These are phyloP conservation scores for Trididemnum miniatum DNA, from an alignment of 23 tunicate genomes.

Conservation along the genomic window DNA sequence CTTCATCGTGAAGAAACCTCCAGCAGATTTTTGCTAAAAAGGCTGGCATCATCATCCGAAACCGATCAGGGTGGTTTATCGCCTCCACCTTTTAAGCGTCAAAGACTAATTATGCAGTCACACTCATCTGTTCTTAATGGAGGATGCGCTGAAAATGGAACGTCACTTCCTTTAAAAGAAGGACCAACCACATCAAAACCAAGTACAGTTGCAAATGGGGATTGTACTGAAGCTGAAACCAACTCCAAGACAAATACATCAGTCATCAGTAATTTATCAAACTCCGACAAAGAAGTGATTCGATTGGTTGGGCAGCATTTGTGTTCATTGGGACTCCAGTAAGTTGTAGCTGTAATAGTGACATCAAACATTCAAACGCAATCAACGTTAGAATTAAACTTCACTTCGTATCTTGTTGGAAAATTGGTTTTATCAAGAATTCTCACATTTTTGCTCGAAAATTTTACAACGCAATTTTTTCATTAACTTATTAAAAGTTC, in stretches of 20 bases:
- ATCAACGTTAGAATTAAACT: too few relatives aligned
- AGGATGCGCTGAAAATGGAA: conserved; percentile 61
- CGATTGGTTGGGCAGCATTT: conserved; percentile 92
- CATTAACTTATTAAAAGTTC: too few relatives aligned
- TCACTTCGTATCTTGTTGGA: too few relatives aligned
- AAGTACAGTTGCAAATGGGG: conserved; percentile 40
- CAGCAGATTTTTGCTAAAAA: conserved; percentile 37
- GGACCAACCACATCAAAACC: conserved; percentile 49
- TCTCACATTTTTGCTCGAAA: too few relatives aligned
- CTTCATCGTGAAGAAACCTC: conserved; percentile 64
- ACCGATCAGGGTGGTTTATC: conserved; percentile 75
- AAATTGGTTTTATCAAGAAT: too few relatives aligned
- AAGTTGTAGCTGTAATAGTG: too few relatives aligned
- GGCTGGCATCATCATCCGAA: conserved; percentile 86
- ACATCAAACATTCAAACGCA: too few relatives aligned
- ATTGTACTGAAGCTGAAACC: not conserved
- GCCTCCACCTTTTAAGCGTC: conserved; percentile 88
- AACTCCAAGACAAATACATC: not conserved
- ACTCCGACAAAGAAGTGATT: conserved; percentile 83
- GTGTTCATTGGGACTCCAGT: conserved; percentile 73
- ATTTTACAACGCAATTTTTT: too few relatives aligned
- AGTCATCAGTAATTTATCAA: conserved; percentile 37
- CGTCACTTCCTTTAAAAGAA: conserved; percentile 34
- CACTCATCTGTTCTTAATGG: conserved; percentile 74
- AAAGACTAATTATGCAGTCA: conserved; percentile 70